Conservation (phyloP, 2,113 vertebrate species). For the Sminthopsis crassicaudata region DNA sequence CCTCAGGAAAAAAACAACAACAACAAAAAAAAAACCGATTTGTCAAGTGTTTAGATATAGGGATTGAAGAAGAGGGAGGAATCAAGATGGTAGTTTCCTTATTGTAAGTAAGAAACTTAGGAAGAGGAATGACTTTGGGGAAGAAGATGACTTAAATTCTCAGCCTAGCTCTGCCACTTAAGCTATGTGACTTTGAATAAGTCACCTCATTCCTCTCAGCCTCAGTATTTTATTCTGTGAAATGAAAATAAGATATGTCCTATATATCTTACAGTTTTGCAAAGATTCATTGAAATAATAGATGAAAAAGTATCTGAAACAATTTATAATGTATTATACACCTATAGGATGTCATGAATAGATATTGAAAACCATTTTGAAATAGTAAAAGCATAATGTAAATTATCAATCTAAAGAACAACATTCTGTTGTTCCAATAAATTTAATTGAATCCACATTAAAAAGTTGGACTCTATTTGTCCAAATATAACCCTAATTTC, state of each 20-base stretch:
- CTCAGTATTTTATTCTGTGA: background rate
- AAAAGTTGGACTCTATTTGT: background rate
- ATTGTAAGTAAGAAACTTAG: background rate
- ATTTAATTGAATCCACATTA: background rate
- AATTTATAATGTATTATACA: background rate
- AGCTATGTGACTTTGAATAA: background rate
- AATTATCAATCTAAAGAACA: background rate
- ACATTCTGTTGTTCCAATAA: background rate
- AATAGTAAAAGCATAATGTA: background rate
- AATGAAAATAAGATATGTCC: background rate
- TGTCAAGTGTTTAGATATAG: background rate
- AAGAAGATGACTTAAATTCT: background rate
- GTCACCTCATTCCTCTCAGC: background rate
- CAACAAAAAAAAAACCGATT: no score
- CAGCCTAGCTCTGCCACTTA: background rate
- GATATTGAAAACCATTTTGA: background rate
- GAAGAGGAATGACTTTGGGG: background rate
- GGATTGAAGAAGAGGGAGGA: background rate
- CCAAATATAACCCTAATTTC: background rate
- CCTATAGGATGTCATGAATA: background rate
- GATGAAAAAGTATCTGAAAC: background rate
- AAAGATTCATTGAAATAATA: background rate
- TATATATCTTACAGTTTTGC: background rate
- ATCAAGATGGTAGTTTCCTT: background rate
- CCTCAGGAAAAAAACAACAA: no score